phyloP scores from a whole-genome alignment of 2,797 vertebrate genomes.

The Rhinophrynus dorsalis region DNA sequence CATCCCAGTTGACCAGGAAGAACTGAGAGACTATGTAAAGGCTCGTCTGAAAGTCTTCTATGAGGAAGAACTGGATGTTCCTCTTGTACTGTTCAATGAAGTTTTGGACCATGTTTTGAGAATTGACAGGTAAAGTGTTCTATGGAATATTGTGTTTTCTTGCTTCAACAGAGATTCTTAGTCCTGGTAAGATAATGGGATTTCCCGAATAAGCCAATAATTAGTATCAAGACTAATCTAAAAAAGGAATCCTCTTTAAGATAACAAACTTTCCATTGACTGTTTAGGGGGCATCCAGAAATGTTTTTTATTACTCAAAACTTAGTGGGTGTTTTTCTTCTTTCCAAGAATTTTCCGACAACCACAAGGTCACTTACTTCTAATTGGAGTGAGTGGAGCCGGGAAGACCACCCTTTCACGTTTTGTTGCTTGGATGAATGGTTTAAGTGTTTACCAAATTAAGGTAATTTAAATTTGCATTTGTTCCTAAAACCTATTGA shows the following conservation, averaged over 20 bases:
- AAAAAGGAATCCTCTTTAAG: no score
- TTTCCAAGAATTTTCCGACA: slow-evolving; percentile 92
- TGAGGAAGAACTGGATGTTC: slow-evolving; percentile 95
- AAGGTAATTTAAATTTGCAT: slow-evolving; percentile 72
- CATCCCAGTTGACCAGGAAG: slow-evolving; percentile 97
- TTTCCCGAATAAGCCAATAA: no score
- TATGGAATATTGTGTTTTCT: no score
- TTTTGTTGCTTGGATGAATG: slow-evolving; percentile 99
- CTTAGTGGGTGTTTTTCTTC: background rate
- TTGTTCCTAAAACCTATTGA: background rate
- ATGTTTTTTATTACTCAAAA: no score
- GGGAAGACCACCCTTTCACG: slow-evolving; percentile 96
- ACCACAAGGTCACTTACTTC: slow-evolving; percentile 93
- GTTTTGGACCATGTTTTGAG: slow-evolving; percentile 94
- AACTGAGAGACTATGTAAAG: slow-evolving; percentile 96
- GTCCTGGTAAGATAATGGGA: no score
- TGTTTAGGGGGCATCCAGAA: no score
- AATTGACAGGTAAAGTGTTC: slow-evolving; percentile 86
- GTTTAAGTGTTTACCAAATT: slow-evolving; percentile 96
- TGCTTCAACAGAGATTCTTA: no score
- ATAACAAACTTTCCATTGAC: no score
- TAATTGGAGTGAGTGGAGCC: slow-evolving; percentile 96
- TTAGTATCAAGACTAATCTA: no score
- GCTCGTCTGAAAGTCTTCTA: slow-evolving; percentile 98
- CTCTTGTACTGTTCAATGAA: slow-evolving; percentile 96